Evolutionary conservation across 2,113 vertebrate species (phyloP).

Genomic region (Actenoides lindsayi): DNA sequence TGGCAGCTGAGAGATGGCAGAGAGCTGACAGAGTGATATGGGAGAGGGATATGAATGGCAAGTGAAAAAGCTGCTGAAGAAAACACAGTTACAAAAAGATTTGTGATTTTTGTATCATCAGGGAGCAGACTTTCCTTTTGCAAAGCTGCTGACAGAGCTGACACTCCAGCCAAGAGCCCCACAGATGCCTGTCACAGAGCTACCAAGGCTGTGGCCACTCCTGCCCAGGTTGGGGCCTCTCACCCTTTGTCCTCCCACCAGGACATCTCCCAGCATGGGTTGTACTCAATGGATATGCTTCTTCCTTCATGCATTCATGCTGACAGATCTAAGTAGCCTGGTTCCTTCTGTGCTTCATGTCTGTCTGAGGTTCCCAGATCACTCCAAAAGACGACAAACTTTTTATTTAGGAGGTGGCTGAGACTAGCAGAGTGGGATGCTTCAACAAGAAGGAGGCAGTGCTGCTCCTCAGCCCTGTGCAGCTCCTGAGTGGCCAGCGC

Average conservation of each 20-base stretch:
- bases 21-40: background rate
- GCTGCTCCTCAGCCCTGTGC: background rate
- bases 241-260: background rate
- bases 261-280: background rate
- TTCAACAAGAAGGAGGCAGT: background rate
- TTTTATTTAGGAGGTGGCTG: background rate
- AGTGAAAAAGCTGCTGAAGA: background rate
- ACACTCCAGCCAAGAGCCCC: background rate
- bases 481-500: fast-evolving
- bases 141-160: background rate
- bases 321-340: background rate
- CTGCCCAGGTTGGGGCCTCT: background rate
- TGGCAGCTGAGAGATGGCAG: background rate
- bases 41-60: background rate
- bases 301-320: background rate
- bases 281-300: background rate
- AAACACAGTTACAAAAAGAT: background rate
- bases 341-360: background rate
- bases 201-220: fast-evolving
- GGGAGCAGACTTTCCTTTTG: background rate
- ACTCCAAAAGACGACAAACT: background rate
- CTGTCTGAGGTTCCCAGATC: background rate
- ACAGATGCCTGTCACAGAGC: background rate
- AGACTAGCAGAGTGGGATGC: background rate
- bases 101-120: background rate